A percentile compares a stretch with the other conserved stretches of the same genome.
Evolutionary conservation across 2,113 vertebrate genomes (phyloP).

Genomic region (Thomomys bottae): DNA sequence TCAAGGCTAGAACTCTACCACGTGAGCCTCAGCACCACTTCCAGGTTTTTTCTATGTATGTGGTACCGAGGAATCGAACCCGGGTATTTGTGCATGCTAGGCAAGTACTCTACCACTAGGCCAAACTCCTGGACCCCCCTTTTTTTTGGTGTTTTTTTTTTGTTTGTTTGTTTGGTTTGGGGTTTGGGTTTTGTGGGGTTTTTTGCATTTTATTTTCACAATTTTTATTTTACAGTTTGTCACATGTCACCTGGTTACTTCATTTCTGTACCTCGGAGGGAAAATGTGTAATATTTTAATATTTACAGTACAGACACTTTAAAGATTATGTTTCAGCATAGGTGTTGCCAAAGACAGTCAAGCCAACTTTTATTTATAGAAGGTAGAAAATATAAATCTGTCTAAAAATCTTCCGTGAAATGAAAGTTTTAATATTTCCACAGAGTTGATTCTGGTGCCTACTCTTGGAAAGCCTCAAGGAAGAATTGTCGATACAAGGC

Average conservation of each 20-base stretch:
- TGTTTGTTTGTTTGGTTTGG: too few species aligned
- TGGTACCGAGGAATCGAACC: too few species aligned
- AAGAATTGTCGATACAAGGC: conserved; percentile 72
- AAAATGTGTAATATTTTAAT: conserved; percentile 75
- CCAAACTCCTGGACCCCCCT: too few species aligned
- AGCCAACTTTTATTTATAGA: conserved; percentile 78
- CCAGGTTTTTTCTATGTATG: too few species aligned
- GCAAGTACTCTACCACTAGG: too few species aligned
- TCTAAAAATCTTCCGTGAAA: conserved; percentile 58
- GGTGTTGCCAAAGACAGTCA: conserved; percentile 74
- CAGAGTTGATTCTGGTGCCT: conserved; percentile 60
- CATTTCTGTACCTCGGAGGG: conserved; percentile 61
- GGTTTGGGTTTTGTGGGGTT: too few species aligned
- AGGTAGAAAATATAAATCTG: conserved; percentile 74
- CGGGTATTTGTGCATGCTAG: too few species aligned
- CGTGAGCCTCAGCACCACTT: too few species aligned
- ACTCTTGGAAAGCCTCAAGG: conserved; percentile 41
- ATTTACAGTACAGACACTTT: conserved; percentile 75
- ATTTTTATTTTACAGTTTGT: conserved; percentile 68
- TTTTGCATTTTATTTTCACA: conserved; percentile 64
- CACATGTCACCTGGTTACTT: conserved; percentile 68
- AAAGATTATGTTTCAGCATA: conserved; percentile 73
- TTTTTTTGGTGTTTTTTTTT: too few species aligned
- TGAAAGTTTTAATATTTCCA: conserved; percentile 70
- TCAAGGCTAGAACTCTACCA: too few species aligned